Evolutionary conservation across 64 coral and sea anemone genomes (phyloP).

Genomic region (Cladopsammia gracilis): DNA sequence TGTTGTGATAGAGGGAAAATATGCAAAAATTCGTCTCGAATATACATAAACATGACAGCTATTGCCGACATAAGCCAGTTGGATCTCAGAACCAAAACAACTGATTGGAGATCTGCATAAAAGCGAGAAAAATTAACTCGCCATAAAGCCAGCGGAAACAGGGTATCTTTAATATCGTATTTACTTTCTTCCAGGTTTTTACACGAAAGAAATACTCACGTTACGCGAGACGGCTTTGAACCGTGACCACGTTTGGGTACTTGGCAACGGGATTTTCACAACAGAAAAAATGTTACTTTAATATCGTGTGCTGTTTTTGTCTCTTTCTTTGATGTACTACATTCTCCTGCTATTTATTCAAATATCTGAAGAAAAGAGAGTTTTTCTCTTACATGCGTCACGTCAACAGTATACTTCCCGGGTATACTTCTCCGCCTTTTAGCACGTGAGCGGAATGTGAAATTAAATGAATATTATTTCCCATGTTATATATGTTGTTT

Average conservation of each 20-base stretch:
- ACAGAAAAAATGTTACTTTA: neutral
- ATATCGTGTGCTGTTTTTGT: neutral
- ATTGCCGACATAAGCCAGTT: neutral
- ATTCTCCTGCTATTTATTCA: too few relatives aligned
- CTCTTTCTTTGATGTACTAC: neutral
- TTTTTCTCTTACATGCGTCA: too few relatives aligned
- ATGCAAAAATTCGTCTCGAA: constrained; percentile 32
- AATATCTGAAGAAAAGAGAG: too few relatives aligned
- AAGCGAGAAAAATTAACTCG: neutral
- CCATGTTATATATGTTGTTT: neutral
- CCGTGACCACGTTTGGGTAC: neutral
- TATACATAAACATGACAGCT: constrained; percentile 39
- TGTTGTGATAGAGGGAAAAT: neutral
- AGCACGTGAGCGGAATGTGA: neutral
- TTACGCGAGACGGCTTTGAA: neutral
- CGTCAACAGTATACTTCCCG: too few relatives aligned
- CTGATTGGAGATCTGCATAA: neutral
- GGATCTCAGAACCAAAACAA: neutral
- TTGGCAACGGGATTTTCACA: neutral
- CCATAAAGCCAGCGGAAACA: neutral
- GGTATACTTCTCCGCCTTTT: neutral
- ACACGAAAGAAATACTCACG: too few relatives aligned
- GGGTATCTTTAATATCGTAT: too few relatives aligned
- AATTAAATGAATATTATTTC: neutral
- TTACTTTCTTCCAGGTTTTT: too few relatives aligned